Base-by-base conservation (phyloP, 2,113 vertebrate species). In the Cacatua alba region DNA sequence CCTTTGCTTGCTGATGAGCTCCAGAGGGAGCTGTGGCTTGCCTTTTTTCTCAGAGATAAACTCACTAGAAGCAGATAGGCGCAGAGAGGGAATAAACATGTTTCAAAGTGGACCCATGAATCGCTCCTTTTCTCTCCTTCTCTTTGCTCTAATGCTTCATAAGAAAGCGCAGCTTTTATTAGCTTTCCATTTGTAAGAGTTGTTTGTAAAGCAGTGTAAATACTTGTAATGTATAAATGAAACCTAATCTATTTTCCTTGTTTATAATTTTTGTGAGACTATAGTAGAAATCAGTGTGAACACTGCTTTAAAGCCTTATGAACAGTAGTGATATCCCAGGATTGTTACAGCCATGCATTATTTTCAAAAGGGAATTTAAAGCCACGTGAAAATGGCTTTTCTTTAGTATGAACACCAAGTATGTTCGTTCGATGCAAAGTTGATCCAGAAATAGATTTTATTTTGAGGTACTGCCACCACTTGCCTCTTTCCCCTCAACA, bases 11-110 rank as follows among this genome's bases (percentile, higher is more conserved):
- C 83, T 77, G 91, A 84, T 82, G 92, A 87, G 95, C 95, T 94
- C 95, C 94, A 94, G 96, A 96, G 95, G 96, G 96, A 96, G 96
- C 95, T 93, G 87, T 93, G 88, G 88, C n/a, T 92, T 79, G 48
- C 62, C 24, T 94, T 91, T 96, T 92, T 21, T 0, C 81, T 89
- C 51, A 4, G 88, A 88, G 71, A 55, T 59, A 72, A 78, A 6
- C 39, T 92, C 64, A 0, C 25, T 29, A 44, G 69, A 51, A 78
- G 39, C 41, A 74, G 67, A n/a, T 5, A 31, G 64, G 43, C 9
- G 31, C 3, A 2, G 11, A 53, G 60, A 41, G 53, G 33, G 29
- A 21, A 71, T 74, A 60, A 84, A 88, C 3, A 2, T 16, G 59
- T 59, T 59, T 35, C 57, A 59, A 59, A 59, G 57, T 24, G 28